phyloP scores from a whole-genome alignment of 2,888 invertebrate species.

The Opisthograptis luteolata region DNA sequence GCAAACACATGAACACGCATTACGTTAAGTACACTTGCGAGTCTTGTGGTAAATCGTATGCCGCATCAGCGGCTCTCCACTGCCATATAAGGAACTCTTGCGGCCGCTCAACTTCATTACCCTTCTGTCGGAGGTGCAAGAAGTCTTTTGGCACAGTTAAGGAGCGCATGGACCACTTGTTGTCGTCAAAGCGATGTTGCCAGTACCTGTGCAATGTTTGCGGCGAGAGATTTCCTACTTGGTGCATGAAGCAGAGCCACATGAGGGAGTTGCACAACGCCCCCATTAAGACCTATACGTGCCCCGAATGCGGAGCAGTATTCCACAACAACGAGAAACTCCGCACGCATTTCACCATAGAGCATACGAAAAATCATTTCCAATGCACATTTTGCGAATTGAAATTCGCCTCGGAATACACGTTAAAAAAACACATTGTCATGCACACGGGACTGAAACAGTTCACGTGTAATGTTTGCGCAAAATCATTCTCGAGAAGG shows the following conservation, averaged over 20 bases:
- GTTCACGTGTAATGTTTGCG: conserved; percentile 48
- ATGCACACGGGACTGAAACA: conserved; percentile 50
- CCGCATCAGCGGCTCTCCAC: conserved; percentile 41
- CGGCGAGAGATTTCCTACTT: conserved; percentile 47
- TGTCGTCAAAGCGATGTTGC: conserved; percentile 46
- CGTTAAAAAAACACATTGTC: conserved; percentile 43
- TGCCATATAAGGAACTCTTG: conserved; percentile 46
- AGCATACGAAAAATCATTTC: conserved; percentile 48
- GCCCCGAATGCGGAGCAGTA: conserved; percentile 51
- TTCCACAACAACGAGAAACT: conserved; percentile 42
- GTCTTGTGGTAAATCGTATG: conserved; percentile 55
- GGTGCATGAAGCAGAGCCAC: conserved; percentile 48
- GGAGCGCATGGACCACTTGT: conserved; percentile 46
- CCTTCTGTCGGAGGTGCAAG: conserved; percentile 50
- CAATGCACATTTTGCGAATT: conserved; percentile 49
- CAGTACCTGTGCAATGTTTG: conserved; percentile 50
- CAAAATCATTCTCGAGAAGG: conserved; percentile 52
- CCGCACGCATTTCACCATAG: conserved; percentile 47
- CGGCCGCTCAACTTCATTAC: conserved; percentile 36
- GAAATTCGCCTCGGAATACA: conserved; percentile 50
- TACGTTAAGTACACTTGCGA: conserved; percentile 54
- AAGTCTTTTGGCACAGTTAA: conserved; percentile 44
- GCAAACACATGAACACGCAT: conserved; percentile 55
- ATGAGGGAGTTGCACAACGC: conserved; percentile 42
- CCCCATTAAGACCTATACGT: conserved; percentile 40